Base-by-base conservation (phyloP, 2,113 vertebrate genomes). In the Pituophis catenifer region DNA sequence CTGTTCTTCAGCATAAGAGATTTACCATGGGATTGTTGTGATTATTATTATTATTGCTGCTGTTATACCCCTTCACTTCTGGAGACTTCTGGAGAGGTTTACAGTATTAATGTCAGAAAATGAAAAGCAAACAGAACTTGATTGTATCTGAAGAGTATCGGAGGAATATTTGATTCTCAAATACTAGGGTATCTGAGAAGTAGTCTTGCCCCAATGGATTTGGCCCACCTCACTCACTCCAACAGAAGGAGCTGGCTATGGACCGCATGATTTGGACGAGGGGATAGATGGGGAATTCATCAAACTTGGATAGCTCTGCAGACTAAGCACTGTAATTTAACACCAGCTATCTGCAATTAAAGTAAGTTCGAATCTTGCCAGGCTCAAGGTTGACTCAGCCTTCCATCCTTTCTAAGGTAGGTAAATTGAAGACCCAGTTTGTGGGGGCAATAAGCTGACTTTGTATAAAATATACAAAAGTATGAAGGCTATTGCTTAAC, bases 1-100 rank as follows among this genome's bases (percentile, higher is more conserved):
- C 0, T 0, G 0, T 1, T 17, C 5, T 2, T 11, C 62, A 86
- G 11, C 13, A 13, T 1, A 2, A 54, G 52, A 5, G 48, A 1
- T 33, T 50, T 54, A 17, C 53, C 33, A 38, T 54, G 50, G 21
- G 70, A 58, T 21, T 33, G 54, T 38, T 48, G 52, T 48, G 53
- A 86, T n/a, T 38, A 38, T 81, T 38, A 19, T 81, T 81, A 81
- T 81, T 38, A 38, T 38, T 38, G 33, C n/a, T 75, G n/a, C 70
- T 75, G 70, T 19, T 75, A 38, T 38, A 19, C 2, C 70, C 38
- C n/a, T 75, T 38, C 15, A 38, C n/a, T 70, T 70, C 12, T 70
- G 65, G 65, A 70, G 65, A 33, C 29, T 48, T 19, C n/a, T 75
- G 70, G 70, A 38, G n/a, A 75, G 15, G 15, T 38, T 75, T 75